Base-by-base conservation (phyloP, 2,888 invertebrate species). In the Invenusta paracnida region DNA sequence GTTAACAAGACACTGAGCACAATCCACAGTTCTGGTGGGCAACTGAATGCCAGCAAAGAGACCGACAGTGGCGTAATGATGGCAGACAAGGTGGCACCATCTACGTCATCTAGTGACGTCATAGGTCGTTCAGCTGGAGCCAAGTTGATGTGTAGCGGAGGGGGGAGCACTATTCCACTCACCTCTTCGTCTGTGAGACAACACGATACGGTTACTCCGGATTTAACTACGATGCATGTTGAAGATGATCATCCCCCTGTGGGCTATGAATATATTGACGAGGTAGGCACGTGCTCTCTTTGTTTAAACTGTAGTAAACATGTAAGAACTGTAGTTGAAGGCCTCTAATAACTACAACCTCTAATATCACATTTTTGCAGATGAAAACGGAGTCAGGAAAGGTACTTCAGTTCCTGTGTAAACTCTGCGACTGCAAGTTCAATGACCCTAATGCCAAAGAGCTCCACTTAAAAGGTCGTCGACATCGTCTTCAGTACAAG, bases 371-470 rank as follows among this genome's bases (percentile, higher is more conserved):
- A n/a, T n/a, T n/a, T n/a, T n/a, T n/a, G n/a, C n/a, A 48, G 48
- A 48, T 17, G 48, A 48, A 48, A 48, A 92, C 91, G 88, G 96
- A 96, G 89, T 96, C 96, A 91, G 97, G 97, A 90, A 94, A 93
- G 90, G 92, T 93, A 86, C 94, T 97, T 88, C 95, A 95, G 91
- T 98, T 97, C 93, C 96, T 96, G 92, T 98, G 98, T 93, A 98
- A 98, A 92, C 93, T 98, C 28, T 99, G 99, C 92, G 98, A 99
- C 92, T 99, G 99, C 93, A 95, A 96, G 90, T 99, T 99, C 93
- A 98, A 97, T 92, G 99, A 99, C 93, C 97, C 97, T 85, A 98
- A 98, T 92, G 99, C 99, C 89, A 98, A 98, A 93, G 97, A 98
- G 92, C 97, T 98, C 96, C 99, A 99, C 92, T 96, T 98, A 95